Evolutionary conservation across 2,797 vertebrate genomes (phyloP), one percentile per base, ranked within the genome.

Genomic region (Danio aesculapii): DNA sequence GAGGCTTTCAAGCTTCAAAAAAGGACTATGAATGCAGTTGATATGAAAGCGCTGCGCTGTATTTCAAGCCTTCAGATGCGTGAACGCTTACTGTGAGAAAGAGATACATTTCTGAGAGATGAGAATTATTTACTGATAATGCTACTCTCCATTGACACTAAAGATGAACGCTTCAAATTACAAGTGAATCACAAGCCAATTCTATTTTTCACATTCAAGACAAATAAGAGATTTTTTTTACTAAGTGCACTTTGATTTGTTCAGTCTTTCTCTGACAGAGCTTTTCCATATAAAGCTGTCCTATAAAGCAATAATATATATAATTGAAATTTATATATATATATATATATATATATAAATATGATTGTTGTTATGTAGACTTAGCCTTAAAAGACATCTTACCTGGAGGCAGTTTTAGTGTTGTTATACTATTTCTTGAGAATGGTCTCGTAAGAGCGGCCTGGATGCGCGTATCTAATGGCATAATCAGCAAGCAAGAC

Each of bases 381-480:
- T n/a, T n/a, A n/a, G n/a, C n/a, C 30, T 30, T 30, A 30, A 30
- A 30, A 30, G 30, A 58, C 57, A 74, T 39, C 17, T 8, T 46
- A 16, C 30, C 17, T 61, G 73, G 21, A 53, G 67, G n/a, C n/a
- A n/a, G 30, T 46, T 75, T 59, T 52, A 68, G 46, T 47, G 46
- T 19, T 68, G 13, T 30, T 68, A 21, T 30, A 68, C 47, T 47
- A 67, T 47, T 14, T 30, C 13, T 50, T 19, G 17, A 8, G 46
- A 19, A 49, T 21, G 4, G 13, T 30, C 1, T 30, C 49, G 44
- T 30, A 44, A 50, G 7, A 50, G 13, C 46, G 21, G 66, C 6
- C 46, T 68, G 66, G 17, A 14, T 62, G 13, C 13, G 30, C 59
- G 14, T 62, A 43, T 63, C 58, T 75, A 41, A 14, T 61, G 17